A percentile compares a stretch with the other conserved stretches of the same genome.
Conservation (phyloP, 2,888 invertebrate genomes). For the Stomorhina lunata region DNA sequence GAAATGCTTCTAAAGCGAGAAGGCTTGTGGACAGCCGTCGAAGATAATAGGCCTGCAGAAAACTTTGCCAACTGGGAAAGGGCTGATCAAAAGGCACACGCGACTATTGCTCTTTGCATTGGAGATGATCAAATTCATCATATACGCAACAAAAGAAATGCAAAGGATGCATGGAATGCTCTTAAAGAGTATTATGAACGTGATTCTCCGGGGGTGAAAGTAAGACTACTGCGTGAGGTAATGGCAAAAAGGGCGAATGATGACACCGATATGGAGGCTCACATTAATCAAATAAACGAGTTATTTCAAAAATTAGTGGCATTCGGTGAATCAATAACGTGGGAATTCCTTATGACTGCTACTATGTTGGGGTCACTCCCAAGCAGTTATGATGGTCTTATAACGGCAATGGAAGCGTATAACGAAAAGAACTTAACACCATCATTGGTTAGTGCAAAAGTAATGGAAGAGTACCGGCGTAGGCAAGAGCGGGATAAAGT, state of each 20-base stretch:
- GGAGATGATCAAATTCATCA: slow-evolving; percentile 53
- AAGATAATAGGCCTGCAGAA: no score
- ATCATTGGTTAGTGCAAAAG: slow-evolving; percentile 39
- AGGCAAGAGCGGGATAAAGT: not conserved
- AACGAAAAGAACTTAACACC: slow-evolving; percentile 36
- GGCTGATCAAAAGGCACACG: slow-evolving; percentile 36
- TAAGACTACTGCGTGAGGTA: slow-evolving; percentile 56
- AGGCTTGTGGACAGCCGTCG: no score
- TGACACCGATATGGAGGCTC: slow-evolving; percentile 52
- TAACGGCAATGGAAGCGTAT: slow-evolving; percentile 59
- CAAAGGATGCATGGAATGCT: slow-evolving; percentile 41
- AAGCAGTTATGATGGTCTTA: slow-evolving; percentile 57
- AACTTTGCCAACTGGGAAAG: no score
- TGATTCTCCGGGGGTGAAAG: slow-evolving; percentile 51
- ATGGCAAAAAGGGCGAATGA: slow-evolving; percentile 54
- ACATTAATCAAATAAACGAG: slow-evolving; percentile 52
- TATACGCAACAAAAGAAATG: slow-evolving; percentile 17
- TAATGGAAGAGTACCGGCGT: slow-evolving; percentile 56
- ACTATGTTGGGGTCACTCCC: slow-evolving; percentile 33
- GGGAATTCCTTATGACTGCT: slow-evolving; percentile 46
- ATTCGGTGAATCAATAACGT: slow-evolving; percentile 26
- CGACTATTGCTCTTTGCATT: slow-evolving; percentile 45
- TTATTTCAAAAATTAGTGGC: slow-evolving; percentile 47
- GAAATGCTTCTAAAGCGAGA: no score
- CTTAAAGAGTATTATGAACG: slow-evolving; percentile 49